Percentiles rank a stretch among this genome's conserved stretches.
phyloP scores from a whole-genome alignment of 2,797 vertebrate genomes.

The Trematomus bernacchii region DNA sequence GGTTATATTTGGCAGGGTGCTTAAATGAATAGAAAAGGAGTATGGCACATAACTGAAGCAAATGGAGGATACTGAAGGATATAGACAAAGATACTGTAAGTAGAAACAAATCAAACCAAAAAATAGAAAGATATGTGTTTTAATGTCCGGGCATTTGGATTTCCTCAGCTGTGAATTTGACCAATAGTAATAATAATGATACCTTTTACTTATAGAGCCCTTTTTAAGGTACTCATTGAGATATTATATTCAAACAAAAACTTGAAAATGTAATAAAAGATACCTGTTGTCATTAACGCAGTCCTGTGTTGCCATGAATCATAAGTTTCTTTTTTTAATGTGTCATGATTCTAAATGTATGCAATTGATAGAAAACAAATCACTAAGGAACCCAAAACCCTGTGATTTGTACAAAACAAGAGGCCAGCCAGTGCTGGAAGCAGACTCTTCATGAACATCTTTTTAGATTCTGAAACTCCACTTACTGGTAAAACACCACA shows the following conservation, averaged over 20 bases:
- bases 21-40: neutral
- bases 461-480: neutral
- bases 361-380: neutral
- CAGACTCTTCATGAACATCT: neutral
- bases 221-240: neutral
- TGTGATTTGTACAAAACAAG: neutral
- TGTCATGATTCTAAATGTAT: neutral
- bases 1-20: neutral
- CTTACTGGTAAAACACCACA: neutral
- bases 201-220: no score
- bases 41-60: slow-evolving; percentile 1
- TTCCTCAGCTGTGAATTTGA: neutral
- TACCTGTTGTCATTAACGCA: neutral
- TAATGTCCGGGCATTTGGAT: neutral
- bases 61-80: neutral
- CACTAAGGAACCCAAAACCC: neutral
- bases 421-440: neutral
- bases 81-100: neutral
- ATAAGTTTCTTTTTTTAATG: no score
- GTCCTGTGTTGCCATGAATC: neutral
- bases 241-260: neutral
- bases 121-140: neutral
- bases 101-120: neutral
- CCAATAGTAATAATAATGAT: no score
- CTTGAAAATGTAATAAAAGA: neutral